A percentile compares a stretch with the other conserved stretches of the same genome.
Evolutionary conservation across 2,113 vertebrate species (phyloP).

Genomic region (Ptilorrhoa leucosticta): DNA sequence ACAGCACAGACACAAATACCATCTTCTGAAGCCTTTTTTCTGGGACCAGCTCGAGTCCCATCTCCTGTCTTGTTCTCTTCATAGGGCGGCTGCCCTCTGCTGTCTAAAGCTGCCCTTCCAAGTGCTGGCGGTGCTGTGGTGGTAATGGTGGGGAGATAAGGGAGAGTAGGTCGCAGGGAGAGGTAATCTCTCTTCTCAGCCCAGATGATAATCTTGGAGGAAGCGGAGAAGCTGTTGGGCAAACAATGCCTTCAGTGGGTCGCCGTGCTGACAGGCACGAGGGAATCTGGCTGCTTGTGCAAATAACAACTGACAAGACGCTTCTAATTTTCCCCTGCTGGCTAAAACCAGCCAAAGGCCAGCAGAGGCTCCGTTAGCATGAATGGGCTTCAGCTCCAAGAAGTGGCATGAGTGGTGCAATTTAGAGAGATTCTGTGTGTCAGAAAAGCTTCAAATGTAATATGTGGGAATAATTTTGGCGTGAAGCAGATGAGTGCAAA

Average conservation of each 20-base stretch:
- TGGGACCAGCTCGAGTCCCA: not conserved
- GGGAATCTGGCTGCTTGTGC: not conserved
- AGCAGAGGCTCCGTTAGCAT: not conserved
- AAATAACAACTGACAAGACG: not conserved
- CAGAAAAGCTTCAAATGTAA: not conserved
- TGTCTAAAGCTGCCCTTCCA: slow-evolving; percentile 17
- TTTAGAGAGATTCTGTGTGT: not conserved
- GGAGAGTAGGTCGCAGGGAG: not conserved
- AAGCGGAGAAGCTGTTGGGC: not conserved
- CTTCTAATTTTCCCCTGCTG: not conserved
- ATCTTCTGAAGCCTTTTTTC: not conserved
- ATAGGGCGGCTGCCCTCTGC: slow-evolving; percentile 58
- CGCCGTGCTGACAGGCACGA: not conserved
- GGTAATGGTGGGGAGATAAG: not conserved
- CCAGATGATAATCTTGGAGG: not conserved
- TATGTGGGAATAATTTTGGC: not conserved
- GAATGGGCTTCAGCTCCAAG: not conserved
- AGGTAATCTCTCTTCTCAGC: not conserved
- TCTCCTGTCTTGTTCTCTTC: not conserved
- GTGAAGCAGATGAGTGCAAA: not conserved
- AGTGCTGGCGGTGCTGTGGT: not conserved
- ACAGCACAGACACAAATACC: not conserved
- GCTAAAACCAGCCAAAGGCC: not conserved
- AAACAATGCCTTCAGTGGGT: not conserved
- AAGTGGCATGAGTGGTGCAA: not conserved